phyloP scores from a whole-genome alignment of 2,888 invertebrate genomes.

The Dryococelus australis region DNA sequence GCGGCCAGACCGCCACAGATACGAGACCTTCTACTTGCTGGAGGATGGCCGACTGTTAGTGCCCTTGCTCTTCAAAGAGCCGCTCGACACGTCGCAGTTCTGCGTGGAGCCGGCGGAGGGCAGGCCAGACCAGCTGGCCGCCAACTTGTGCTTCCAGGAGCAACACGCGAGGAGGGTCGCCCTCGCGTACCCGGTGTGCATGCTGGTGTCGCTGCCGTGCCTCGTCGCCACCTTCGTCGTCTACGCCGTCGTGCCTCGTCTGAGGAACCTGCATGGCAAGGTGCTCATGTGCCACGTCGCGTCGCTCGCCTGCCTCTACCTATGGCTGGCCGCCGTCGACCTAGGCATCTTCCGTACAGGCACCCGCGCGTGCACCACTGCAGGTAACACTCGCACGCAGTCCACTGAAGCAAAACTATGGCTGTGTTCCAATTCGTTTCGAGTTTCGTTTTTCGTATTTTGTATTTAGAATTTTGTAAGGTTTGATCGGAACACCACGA shows the following conservation, averaged over 20 bases:
- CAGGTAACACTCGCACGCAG: not conserved
- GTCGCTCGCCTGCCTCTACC: slow-evolving; percentile 53
- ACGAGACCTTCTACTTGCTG: not conserved
- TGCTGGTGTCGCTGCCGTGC: slow-evolving; percentile 46
- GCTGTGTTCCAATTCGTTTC: no score
- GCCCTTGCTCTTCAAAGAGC: not conserved
- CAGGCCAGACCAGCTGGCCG: not conserved
- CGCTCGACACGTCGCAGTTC: not conserved
- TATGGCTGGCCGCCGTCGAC: slow-evolving; percentile 49
- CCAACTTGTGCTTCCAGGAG: slow-evolving; percentile 13
- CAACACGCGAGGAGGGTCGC: not conserved
- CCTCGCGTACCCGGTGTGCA: slow-evolving; percentile 33
- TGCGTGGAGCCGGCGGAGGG: not conserved
- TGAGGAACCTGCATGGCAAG: slow-evolving; percentile 47
- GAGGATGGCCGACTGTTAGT: slow-evolving; percentile 1
- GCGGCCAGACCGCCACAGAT: not conserved
- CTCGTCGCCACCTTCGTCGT: slow-evolving; percentile 45
- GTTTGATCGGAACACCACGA: no score
- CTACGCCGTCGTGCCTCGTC: slow-evolving; percentile 45
- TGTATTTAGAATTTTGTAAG: no score
- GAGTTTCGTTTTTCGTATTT: no score
- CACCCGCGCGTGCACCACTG: not conserved
- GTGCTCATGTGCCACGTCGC: slow-evolving; percentile 47
- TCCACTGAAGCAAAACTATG: no score
- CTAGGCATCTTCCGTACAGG: slow-evolving; percentile 34